Evolutionary conservation across 2,888 invertebrate species (phyloP), one percentile per base, ranked within the genome.

Genomic region (Tipula unca): DNA sequence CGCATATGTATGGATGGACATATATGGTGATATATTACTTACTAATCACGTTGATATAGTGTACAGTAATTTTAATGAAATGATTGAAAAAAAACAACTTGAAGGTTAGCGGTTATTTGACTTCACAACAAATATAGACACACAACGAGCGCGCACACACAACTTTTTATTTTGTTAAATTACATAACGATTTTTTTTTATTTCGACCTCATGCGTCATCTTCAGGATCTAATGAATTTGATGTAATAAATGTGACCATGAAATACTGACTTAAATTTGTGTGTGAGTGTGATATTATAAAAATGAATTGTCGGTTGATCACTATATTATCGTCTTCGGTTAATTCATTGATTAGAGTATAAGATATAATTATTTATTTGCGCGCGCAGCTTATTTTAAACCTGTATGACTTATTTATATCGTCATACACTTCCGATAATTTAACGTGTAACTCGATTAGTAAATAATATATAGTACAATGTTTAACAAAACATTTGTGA

Each of bases 141-240:
- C 20, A 25, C 17, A 54, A 1, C 48, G 48, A 17, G n/a, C 17
- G 48, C 25, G 25, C 69, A 13, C 10, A 69, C 25, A 69, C 10
- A 25, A 25, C 10, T 69, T 69, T 20, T 69, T 69, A 10, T 69
- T 69, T 69, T 69, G 8, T 69, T 69, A 69, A 69, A 69, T 69
- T 69, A 69, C 25, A 69, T 69, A 69, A 69, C 69, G 69, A 69
- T 69, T 69, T 25, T 48, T n/a, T n/a, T 69, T 69, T 69, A 69
- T 69, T 69, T 69, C 69, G 69, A 69, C 69, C 69, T 69, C 69
- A 69, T 69, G 69, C 69, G 69, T 69, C 69, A 69, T 69, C 69
- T 69, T 69, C 69, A 69, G 69, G 69, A 69, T 69, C 69, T 69
- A 69, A 69, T 69, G 69, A 69, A 69, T 25, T 69, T 69, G 25